Percentiles rank a stretch among this genome's conserved stretches.
phyloP scores from a whole-genome alignment of 2,888 invertebrate species.

The Dynastes maya region DNA sequence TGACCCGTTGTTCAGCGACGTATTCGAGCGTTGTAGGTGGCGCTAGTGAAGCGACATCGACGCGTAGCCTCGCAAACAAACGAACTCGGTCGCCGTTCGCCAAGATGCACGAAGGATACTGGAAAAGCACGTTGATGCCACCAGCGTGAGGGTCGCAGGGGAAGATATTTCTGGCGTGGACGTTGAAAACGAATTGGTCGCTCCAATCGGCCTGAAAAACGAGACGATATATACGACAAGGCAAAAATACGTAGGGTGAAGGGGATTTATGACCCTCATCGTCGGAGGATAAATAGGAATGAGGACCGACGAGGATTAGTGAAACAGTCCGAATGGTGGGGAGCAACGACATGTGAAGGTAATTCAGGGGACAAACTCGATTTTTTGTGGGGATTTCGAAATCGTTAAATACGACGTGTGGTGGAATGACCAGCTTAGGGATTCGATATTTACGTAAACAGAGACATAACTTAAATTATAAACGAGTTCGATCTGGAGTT shows the following conservation, averaged over 20 bases:
- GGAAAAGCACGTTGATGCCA: slow-evolving; percentile 85
- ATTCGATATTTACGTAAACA: slow-evolving; percentile 8
- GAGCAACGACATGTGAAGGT: too few species aligned
- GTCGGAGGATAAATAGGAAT: slow-evolving; percentile 13
- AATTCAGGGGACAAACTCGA: not conserved
- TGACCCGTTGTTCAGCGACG: slow-evolving; percentile 78
- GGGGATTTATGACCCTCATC: slow-evolving; percentile 2
- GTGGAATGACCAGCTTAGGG: not conserved
- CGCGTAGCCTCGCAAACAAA: slow-evolving; percentile 82
- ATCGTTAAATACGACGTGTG: not conserved
- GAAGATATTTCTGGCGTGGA: slow-evolving; percentile 87
- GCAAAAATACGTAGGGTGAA: not conserved
- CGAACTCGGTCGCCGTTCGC: slow-evolving; percentile 85
- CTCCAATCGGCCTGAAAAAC: slow-evolving; percentile 85
- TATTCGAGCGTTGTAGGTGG: slow-evolving; percentile 79
- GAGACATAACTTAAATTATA: not conserved
- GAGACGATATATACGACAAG: not conserved
- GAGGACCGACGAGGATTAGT: too few species aligned
- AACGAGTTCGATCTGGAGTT: not conserved
- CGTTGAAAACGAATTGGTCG: slow-evolving; percentile 88
- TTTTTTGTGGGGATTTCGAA: not conserved
- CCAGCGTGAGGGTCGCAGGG: slow-evolving; percentile 83
- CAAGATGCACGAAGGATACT: slow-evolving; percentile 88
- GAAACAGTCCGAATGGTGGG: too few species aligned
- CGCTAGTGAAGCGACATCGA: slow-evolving; percentile 79